Percentiles rank a stretch among this genome's conserved stretches.
These are phyloP conservation scores for Hoplostethus atlanticus DNA, from an alignment of 2,797 vertebrate species.

Conservation along the genomic window DNA sequence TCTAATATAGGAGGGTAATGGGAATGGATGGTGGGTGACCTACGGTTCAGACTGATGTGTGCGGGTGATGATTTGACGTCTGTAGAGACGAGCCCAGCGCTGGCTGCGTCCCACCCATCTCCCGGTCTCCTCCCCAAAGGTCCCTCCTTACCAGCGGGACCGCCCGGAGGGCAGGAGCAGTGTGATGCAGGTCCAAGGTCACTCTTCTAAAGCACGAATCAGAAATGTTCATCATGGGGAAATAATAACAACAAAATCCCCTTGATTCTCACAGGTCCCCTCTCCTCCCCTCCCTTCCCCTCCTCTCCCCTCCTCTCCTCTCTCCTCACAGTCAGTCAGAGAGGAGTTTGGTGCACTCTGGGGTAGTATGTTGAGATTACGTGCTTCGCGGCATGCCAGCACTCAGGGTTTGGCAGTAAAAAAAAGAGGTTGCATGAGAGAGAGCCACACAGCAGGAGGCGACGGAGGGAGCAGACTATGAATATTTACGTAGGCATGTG, in stretches of 20 bases:
- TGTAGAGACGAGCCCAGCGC: slow-evolving; percentile 41
- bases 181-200: slow-evolving; percentile 34
- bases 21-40: slow-evolving; percentile 68
- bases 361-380: slow-evolving; percentile 44
- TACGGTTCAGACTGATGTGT: slow-evolving; percentile 44
- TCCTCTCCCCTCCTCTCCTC: neutral
- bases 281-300: neutral
- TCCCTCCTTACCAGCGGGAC: slow-evolving; percentile 6
- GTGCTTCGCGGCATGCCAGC: slow-evolving; percentile 40
- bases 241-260: slow-evolving; percentile 37
- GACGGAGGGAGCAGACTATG: slow-evolving; percentile 41
- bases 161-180: slow-evolving; percentile 1
- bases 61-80: slow-evolving; percentile 52
- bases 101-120: neutral
- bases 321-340: slow-evolving; percentile 6
- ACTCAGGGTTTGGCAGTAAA: slow-evolving; percentile 35
- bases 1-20: slow-evolving; percentile 72
- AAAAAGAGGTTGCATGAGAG: slow-evolving; percentile 40
- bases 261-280: slow-evolving; percentile 3
- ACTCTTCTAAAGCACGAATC: slow-evolving; percentile 15
- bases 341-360: slow-evolving; percentile 10
- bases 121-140: neutral
- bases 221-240: slow-evolving; percentile 24
- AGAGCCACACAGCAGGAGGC: slow-evolving; percentile 42
- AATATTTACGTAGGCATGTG: slow-evolving; percentile 61